phyloP scores from a whole-genome alignment of 2,797 vertebrate species.

The Sphenopsis melanotis region DNA sequence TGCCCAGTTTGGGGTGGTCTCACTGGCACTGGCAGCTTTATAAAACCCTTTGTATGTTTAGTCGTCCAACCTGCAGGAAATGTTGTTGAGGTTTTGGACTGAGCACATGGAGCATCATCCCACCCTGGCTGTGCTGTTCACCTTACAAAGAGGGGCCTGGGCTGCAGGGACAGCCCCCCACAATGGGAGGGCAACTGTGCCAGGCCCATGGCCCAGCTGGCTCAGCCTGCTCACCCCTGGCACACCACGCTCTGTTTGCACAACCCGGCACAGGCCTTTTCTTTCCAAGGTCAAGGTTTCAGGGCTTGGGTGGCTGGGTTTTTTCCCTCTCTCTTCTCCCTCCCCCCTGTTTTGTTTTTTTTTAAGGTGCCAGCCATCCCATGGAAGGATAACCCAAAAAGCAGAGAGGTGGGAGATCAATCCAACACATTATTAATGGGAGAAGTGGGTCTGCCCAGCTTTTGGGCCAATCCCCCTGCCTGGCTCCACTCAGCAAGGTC shows the following conservation, averaged over 20 bases:
- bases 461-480: background rate
- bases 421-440: background rate
- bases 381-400: background rate
- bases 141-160: background rate
- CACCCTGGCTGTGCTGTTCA: background rate
- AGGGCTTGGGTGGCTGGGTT: background rate
- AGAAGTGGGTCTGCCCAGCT: background rate
- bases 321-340: too few species aligned
- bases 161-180: background rate
- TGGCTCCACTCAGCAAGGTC: background rate
- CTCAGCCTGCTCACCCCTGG: background rate
- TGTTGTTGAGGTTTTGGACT: accelerated
- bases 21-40: background rate
- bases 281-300: constrained; percentile 1
- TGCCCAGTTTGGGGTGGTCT: background rate
- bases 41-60: background rate
- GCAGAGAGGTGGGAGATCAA: background rate
- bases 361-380: background rate
- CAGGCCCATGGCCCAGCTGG: background rate
- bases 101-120: background rate
- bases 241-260: background rate
- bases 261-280: background rate
- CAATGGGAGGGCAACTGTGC: background rate
- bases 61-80: background rate
- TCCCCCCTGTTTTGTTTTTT: accelerated